Base-by-base conservation (phyloP, 2,888 invertebrate species). In the Brachynemurus nebulosus region DNA sequence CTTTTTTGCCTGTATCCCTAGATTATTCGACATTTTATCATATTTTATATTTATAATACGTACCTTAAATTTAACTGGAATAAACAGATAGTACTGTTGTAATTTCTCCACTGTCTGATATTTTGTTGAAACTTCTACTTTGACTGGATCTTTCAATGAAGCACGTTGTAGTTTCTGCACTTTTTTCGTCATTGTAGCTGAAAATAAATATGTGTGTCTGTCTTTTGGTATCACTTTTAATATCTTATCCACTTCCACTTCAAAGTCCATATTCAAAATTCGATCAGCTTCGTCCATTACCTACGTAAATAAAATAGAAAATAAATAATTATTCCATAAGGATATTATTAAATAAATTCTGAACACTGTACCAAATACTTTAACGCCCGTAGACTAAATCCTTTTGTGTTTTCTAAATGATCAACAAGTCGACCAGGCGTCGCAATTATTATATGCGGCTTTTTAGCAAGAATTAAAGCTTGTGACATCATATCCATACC, bases 271-370 rank as follows among this genome's bases (percentile, higher is more conserved):
- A 62, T 97, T 97, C 3, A 99, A 71, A 53, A 98, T 98, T 51
- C 97, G 76, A 66, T 98, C 98, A 0, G 98, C 98, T 75, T 98
- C 98, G 56, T 98, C 98, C 93, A 98, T 93, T 0, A 97, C 86
- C 77, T 85, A 52, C 21, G 50, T 50, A 50, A 38, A 40, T 35
- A 44, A 36, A 12, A 23, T 9, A 9, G n/a, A n/a, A n/a, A n/a
- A n/a, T n/a, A n/a, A n/a, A n/a, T n/a, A n/a, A n/a, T n/a, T n/a
- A n/a, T n/a, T n/a, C n/a, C n/a, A n/a, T n/a, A n/a, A n/a, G n/a
- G n/a, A n/a, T n/a, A n/a, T n/a, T n/a, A n/a, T n/a, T n/a, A n/a
- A n/a, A n/a, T n/a, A n/a, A n/a, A n/a, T n/a, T n/a, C n/a, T n/a
- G n/a, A n/a, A n/a, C n/a, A n/a, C n/a, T n/a, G n/a, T 9, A 84